Conservation (phyloP, 2,888 invertebrate genomes). For the Orthosia gracilis region DNA sequence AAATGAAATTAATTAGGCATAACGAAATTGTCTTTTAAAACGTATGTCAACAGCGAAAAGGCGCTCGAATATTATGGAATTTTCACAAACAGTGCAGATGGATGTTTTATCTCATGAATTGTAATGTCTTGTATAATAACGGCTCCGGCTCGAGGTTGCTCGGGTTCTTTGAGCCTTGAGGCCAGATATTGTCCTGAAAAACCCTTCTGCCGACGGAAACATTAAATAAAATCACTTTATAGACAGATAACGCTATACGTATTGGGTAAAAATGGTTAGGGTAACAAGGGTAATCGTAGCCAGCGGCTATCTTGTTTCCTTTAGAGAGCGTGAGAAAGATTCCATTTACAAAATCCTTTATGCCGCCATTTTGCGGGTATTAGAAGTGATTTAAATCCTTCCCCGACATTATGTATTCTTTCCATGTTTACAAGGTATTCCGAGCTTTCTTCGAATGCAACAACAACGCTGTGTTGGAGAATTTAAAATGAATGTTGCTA, state of each 20-base stretch:
- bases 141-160: slow-evolving; percentile 48
- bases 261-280: slow-evolving; percentile 64
- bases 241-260: slow-evolving; percentile 64
- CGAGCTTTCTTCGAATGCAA: slow-evolving; percentile 37
- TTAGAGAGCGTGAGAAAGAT: slow-evolving; percentile 41
- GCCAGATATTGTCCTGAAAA: slow-evolving; percentile 66
- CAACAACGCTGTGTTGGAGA: slow-evolving; percentile 23
- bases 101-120: slow-evolving; percentile 74
- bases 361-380: slow-evolving; percentile 15
- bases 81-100: slow-evolving; percentile 53
- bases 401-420: slow-evolving; percentile 31
- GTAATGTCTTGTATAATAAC: slow-evolving; percentile 72
- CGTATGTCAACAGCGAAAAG: slow-evolving; percentile 21
- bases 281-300: slow-evolving; percentile 56
- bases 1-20: slow-evolving; percentile 29
- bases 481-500: slow-evolving; percentile 46
- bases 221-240: slow-evolving; percentile 73
- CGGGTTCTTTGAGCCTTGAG: slow-evolving; percentile 54
- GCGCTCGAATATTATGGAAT: slow-evolving; percentile 56
- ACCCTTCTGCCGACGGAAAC: slow-evolving; percentile 71
- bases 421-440: slow-evolving; percentile 46
- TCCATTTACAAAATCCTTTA: slow-evolving; percentile 45
- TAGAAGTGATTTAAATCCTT: slow-evolving; percentile 40
- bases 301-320: slow-evolving; percentile 48
- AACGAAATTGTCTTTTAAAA: slow-evolving; percentile 26